A percentile compares a stretch with the other conserved stretches of the same genome.
Conservation (phyloP, 2,888 invertebrate genomes). For the Xanthorhoe designata region DNA sequence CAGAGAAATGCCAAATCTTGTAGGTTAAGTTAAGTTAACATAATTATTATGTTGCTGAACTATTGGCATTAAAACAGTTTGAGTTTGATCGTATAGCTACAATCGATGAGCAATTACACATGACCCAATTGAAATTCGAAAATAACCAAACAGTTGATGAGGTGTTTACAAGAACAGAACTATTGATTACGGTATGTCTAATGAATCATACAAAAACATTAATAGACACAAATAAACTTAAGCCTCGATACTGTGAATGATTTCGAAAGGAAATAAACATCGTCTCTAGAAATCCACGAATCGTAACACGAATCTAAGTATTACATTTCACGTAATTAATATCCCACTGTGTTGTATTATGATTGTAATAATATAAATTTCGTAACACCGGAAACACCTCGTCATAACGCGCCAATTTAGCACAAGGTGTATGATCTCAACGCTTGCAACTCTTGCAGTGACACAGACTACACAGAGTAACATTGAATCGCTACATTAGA, state of each 20-base stretch:
- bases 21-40: neutral
- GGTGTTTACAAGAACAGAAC: constrained; percentile 37
- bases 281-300: constrained; percentile 29
- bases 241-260: neutral
- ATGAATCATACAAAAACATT: neutral
- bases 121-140: constrained; percentile 44
- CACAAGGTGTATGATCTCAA: constrained; percentile 74
- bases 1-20: too few species aligned
- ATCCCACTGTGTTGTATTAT: constrained; percentile 16
- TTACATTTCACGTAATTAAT: constrained; percentile 40
- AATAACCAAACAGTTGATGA: constrained; percentile 47
- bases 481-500: constrained; percentile 58
- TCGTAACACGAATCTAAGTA: constrained; percentile 27
- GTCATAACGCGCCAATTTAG: constrained; percentile 52
- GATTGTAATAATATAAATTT: constrained; percentile 48
- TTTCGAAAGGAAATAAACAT: constrained; percentile 10
- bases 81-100: constrained; percentile 24
- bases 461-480: constrained; percentile 51
- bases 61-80: neutral
- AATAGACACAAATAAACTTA: neutral
- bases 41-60: neutral
- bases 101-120: constrained; percentile 44
- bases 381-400: constrained; percentile 55
- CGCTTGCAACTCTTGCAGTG: constrained; percentile 33
- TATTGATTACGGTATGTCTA: neutral